Conservation (phyloP, 2,797 vertebrate species). For the Tamandua tetradactyla region DNA sequence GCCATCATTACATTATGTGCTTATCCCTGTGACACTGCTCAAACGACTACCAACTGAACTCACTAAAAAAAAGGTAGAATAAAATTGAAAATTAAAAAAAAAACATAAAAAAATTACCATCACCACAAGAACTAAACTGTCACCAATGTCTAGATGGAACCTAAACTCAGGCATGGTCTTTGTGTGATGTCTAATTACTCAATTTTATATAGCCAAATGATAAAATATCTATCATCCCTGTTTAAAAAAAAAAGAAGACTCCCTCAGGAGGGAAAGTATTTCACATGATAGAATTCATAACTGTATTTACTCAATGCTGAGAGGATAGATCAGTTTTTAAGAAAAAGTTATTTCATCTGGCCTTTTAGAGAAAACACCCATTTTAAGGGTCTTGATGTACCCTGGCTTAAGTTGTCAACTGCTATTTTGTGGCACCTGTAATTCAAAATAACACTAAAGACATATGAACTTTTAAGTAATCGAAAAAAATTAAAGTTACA, state of each 20-base stretch:
- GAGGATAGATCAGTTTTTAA: background rate
- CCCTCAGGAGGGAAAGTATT: background rate
- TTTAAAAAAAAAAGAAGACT: background rate
- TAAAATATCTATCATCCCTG: background rate
- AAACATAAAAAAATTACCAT: background rate
- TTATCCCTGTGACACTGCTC: background rate
- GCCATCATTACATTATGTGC: background rate
- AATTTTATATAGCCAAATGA: background rate
- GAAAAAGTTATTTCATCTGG: background rate
- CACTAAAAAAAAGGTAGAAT: background rate
- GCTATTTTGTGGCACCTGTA: background rate
- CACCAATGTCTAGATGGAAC: background rate
- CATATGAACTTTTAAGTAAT: background rate
- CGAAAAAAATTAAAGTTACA: constrained; percentile 10
- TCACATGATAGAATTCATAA: background rate
- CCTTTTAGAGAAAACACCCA: background rate
- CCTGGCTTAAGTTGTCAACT: background rate
- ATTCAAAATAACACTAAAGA: constrained; percentile 25
- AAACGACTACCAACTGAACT: background rate
- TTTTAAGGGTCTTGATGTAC: background rate
- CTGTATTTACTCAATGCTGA: background rate
- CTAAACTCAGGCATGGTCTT: background rate
- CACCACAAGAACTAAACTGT: background rate
- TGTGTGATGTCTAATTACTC: background rate
- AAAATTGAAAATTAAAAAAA: background rate